Percentiles rank a stretch among this genome's conserved stretches.
Conservation (phyloP, 1,140 invertebrate species). For the Drosophila persimilis region DNA sequence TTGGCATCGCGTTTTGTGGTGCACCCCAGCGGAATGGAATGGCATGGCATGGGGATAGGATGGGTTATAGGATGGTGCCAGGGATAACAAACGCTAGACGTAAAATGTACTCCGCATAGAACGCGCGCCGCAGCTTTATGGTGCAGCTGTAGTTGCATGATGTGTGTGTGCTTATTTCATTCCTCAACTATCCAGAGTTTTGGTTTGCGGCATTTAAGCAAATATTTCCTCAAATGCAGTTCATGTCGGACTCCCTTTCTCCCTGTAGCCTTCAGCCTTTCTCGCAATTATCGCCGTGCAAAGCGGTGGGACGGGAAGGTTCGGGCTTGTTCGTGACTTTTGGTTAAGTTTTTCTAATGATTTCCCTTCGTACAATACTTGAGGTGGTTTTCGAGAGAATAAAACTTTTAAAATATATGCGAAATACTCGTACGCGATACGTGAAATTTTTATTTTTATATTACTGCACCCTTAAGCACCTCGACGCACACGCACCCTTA, state of each 20-base stretch:
- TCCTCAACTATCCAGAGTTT: conserved; percentile 74
- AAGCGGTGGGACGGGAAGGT: conserved; percentile 24
- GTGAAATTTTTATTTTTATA: not conserved
- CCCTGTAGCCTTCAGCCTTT: conserved; percentile 11
- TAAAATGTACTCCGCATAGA: conserved; percentile 19
- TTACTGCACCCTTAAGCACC: not conserved
- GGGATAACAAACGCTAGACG: conserved; percentile 11
- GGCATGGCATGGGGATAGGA: not conserved
- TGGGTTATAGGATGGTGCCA: too few species aligned
- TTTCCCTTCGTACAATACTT: conserved; percentile 27
- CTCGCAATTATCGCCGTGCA: conserved; percentile 56
- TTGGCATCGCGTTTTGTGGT: conserved; percentile 75
- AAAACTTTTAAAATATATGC: conserved; percentile 1
- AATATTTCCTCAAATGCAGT: conserved; percentile 76
- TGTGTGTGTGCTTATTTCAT: conserved; percentile 55
- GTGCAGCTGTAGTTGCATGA: conserved; percentile 6
- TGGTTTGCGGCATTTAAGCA: conserved; percentile 80
- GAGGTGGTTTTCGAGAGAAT: not conserved
- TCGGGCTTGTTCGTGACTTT: conserved; percentile 56
- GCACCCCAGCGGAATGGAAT: conserved; percentile 28
- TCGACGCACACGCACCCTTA: too few species aligned
- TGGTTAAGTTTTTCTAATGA: conserved; percentile 71
- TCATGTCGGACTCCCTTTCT: conserved; percentile 8
- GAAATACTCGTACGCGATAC: not conserved
- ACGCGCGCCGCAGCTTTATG: conserved; percentile 23